Conservation (phyloP, 30 jellyfish, hydroid and myxozoan species). For the Aurelia coerulea region DNA sequence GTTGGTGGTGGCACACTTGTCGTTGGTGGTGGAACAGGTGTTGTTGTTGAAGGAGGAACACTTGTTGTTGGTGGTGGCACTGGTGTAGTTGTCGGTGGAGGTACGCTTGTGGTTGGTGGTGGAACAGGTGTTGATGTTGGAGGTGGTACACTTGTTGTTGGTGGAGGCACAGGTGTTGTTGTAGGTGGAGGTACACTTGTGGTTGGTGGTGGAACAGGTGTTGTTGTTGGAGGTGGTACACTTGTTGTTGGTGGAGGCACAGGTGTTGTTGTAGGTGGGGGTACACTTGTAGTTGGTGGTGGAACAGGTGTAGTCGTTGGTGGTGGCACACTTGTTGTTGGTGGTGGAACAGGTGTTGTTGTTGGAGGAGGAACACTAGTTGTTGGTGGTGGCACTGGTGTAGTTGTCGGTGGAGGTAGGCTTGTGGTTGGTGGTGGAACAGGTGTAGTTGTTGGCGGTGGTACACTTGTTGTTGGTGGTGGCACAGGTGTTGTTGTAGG, state of each 20-base stretch:
- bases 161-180: constrained; percentile 15
- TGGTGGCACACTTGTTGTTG: constrained; percentile 10
- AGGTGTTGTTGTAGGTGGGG: not conserved
- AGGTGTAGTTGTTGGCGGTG: not conserved
- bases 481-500: not conserved
- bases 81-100: constrained; percentile 20
- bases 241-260: constrained; percentile 6
- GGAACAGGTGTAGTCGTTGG: not conserved
- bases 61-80: constrained; percentile 4
- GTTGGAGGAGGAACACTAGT: not conserved
- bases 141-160: not conserved
- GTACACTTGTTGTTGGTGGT: not conserved
- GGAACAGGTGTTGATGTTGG: not conserved
- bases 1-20: constrained; percentile 14
- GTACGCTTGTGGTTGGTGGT: constrained; percentile 23
- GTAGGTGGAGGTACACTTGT: not conserved
- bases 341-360: constrained; percentile 9
- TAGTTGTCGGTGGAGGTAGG: not conserved
- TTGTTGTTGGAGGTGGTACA: not conserved
- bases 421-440: constrained; percentile 10
- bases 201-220: not conserved
- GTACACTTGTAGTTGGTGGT: not conserved
- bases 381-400: not conserved
- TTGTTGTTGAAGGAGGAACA: constrained; percentile 2
- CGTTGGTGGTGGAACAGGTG: constrained; percentile 34